Conservation (phyloP, 2,888 invertebrate genomes). For the Pecten maximus region DNA sequence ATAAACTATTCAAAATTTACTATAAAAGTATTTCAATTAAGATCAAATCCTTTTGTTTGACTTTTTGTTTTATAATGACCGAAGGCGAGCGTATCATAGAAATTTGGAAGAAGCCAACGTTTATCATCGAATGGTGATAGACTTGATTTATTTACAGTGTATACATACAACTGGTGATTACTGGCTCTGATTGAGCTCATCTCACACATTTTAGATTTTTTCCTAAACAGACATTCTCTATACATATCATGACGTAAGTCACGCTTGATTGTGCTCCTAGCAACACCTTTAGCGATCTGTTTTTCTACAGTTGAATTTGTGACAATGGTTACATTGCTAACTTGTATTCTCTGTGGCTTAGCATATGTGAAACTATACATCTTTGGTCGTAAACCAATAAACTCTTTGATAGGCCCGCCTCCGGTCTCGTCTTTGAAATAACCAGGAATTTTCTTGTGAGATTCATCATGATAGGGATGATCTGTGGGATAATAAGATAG, state of each 20-base stretch:
- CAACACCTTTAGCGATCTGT: conserved; percentile 57
- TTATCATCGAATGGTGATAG: too few species aligned
- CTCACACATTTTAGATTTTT: conserved; percentile 49
- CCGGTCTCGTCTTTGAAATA: too few species aligned
- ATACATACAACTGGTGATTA: too few species aligned
- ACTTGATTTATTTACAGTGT: too few species aligned
- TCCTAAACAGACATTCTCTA: conserved; percentile 52
- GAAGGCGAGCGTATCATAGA: too few species aligned
- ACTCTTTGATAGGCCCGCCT: neutral
- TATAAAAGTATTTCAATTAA: too few species aligned
- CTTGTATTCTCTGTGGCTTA: neutral
- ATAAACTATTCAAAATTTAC: too few species aligned
- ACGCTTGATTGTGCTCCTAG: conserved; percentile 57
- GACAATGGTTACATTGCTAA: neutral
- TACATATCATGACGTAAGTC: conserved; percentile 55
- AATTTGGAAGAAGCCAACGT: too few species aligned
- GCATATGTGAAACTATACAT: neutral
- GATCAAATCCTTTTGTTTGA: too few species aligned
- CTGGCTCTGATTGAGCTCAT: conserved; percentile 53
- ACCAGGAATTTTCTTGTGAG: neutral
- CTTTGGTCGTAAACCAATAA: neutral
- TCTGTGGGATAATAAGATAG: neutral
- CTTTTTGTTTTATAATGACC: too few species aligned
- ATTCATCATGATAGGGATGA: neutral
- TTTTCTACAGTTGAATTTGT: conserved; percentile 42